A percentile compares a stretch with the other conserved stretches of the same genome.
Evolutionary conservation across 2,797 vertebrate species (phyloP).

Genomic region (Petrocephalus schoutedeni): DNA sequence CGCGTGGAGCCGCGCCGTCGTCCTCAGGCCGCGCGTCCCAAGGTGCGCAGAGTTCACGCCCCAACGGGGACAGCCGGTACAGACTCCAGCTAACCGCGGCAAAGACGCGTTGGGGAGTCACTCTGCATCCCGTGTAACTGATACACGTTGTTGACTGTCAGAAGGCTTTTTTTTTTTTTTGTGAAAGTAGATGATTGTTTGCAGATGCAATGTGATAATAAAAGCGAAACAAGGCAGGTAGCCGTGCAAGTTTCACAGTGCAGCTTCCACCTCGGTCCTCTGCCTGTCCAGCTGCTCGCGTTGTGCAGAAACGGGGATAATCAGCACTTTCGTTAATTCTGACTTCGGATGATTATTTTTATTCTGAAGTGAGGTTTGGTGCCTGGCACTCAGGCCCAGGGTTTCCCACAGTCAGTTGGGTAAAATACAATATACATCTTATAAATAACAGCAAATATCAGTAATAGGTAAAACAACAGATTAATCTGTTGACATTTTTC

Average conservation of each 20-base stretch:
- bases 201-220: background rate
- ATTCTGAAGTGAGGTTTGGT: background rate
- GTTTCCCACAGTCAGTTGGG: background rate
- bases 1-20: background rate
- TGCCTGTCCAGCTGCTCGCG: background rate
- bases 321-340: background rate
- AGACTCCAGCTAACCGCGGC: background rate
- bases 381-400: background rate
- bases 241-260: background rate
- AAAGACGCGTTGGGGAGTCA: background rate
- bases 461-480: background rate
- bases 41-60: background rate
- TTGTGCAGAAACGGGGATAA: slow-evolving; percentile 6
- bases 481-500: background rate
- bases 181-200: background rate
- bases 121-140: background rate
- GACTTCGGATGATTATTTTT: background rate
- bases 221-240: background rate
- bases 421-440: background rate
- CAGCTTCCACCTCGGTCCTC: background rate
- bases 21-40: background rate
- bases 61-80: background rate
- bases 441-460: background rate
- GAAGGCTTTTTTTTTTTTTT: background rate
- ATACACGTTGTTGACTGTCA: background rate